phyloP scores from a whole-genome alignment of 2,797 vertebrate genomes.

The Streptopelia turtur region DNA sequence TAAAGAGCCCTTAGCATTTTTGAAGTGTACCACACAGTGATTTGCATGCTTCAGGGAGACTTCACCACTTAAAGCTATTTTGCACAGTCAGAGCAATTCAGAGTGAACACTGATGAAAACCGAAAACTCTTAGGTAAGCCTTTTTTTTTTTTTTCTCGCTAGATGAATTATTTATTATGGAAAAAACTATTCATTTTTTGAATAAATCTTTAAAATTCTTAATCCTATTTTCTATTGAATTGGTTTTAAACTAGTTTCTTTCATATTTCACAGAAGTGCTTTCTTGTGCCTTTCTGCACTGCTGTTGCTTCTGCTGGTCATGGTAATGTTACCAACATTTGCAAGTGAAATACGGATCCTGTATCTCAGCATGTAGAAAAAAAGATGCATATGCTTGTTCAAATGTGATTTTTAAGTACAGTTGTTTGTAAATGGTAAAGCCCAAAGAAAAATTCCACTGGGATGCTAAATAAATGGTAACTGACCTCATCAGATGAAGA shows the following conservation, averaged over 20 bases:
- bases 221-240: neutral
- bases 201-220: constrained; percentile 31
- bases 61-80: constrained; percentile 30
- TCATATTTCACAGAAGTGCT: neutral
- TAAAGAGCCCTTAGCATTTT: constrained; percentile 23
- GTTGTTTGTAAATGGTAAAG: neutral
- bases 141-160: neutral
- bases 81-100: constrained; percentile 38
- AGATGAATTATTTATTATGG: constrained; percentile 25
- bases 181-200: neutral
- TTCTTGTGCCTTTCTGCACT: neutral
- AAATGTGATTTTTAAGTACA: neutral
- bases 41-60: constrained; percentile 38
- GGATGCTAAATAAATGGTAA: neutral
- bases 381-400: neutral
- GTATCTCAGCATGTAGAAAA: neutral
- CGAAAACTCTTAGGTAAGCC: neutral
- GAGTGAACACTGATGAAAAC: constrained; percentile 4
- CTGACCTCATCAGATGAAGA: neutral
- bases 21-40: neutral
- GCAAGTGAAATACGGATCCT: neutral
- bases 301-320: neutral
- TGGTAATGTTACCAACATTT: neutral
- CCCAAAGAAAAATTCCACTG: neutral
- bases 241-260: neutral